phyloP scores from a whole-genome alignment of 1,140 invertebrate genomes.

The Calliopsis andreniformis region DNA sequence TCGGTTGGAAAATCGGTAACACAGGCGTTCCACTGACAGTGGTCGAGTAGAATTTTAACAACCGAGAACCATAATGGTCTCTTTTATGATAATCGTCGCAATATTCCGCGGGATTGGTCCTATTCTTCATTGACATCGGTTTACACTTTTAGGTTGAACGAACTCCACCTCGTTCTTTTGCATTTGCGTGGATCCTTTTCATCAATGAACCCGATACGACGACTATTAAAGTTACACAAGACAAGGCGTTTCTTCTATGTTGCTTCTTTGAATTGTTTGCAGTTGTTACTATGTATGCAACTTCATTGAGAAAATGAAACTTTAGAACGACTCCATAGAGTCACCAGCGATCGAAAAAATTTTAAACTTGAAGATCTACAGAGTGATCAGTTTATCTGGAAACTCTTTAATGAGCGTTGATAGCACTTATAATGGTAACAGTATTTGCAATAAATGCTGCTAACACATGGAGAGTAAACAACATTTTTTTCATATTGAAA shows the following conservation, averaged over 20 bases:
- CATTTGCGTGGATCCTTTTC: conserved; percentile 11
- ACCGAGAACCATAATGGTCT: conserved; percentile 33
- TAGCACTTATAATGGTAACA: too few relatives aligned
- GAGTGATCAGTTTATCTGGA: too few relatives aligned
- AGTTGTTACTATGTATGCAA: not conserved
- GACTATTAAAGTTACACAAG: not conserved
- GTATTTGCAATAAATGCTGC: too few relatives aligned
- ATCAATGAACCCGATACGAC: not conserved
- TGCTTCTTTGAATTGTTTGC: not conserved
- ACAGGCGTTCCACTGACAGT: conserved; percentile 20
- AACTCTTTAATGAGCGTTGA: too few relatives aligned
- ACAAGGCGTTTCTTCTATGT: not conserved
- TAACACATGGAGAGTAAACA: too few relatives aligned
- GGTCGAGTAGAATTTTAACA: conserved; percentile 20
- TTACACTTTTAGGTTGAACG: conserved; percentile 12
- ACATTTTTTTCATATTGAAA: too few relatives aligned
- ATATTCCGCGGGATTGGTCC: conserved; percentile 47
- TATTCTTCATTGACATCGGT: conserved; percentile 31
- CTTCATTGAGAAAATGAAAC: too few relatives aligned
- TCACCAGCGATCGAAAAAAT: too few relatives aligned
- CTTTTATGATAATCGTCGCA: conserved; percentile 55
- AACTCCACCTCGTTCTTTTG: not conserved
- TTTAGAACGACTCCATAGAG: too few relatives aligned
- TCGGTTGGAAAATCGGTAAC: conserved; percentile 35
- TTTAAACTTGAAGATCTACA: too few relatives aligned